Conservation (phyloP, 2,797 vertebrate species). For the Arvicola amphibius region DNA sequence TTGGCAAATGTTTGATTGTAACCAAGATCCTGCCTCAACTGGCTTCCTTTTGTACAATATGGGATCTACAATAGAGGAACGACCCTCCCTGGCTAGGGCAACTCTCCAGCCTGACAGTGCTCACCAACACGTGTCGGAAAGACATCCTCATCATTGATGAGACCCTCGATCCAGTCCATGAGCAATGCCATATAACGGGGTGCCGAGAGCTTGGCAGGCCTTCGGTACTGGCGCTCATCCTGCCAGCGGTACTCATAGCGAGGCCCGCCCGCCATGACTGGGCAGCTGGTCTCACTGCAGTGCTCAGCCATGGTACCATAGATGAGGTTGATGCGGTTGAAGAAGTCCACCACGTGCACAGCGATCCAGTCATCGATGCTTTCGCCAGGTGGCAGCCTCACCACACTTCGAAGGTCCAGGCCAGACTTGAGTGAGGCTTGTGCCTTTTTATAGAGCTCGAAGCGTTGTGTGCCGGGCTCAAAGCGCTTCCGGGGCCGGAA, state of each 20-base stretch:
- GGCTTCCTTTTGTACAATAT: constrained; percentile 30
- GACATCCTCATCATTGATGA: constrained; percentile 97
- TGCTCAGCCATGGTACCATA: constrained; percentile 98
- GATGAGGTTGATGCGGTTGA: constrained; percentile 99
- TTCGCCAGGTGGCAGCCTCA: constrained; percentile 95
- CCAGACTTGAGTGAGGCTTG: constrained; percentile 98
- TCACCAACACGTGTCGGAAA: constrained; percentile 95
- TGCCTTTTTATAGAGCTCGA: constrained; percentile 98
- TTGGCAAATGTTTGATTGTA: background rate
- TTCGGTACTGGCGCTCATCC: constrained; percentile 95
- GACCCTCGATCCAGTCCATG: constrained; percentile 99
- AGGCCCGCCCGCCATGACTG: constrained; percentile 97
- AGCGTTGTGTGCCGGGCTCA: constrained; percentile 97
- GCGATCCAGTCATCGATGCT: constrained; percentile 98
- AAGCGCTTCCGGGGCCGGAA: constrained; percentile 97
- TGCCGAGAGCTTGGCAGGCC: constrained; percentile 96
- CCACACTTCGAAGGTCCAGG: constrained; percentile 95
- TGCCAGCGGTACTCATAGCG: constrained; percentile 99
- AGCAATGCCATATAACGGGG: constrained; percentile 97
- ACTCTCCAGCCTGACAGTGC: constrained; percentile 50
- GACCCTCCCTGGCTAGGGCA: background rate
- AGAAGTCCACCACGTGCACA: constrained; percentile 99
- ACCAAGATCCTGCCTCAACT: background rate
- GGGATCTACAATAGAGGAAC: background rate
- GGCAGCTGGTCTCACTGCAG: constrained; percentile 95